These are phyloP conservation scores for Brachyrhaphis roseni DNA, from an alignment of 2,797 vertebrate species.

Conservation along the genomic window DNA sequence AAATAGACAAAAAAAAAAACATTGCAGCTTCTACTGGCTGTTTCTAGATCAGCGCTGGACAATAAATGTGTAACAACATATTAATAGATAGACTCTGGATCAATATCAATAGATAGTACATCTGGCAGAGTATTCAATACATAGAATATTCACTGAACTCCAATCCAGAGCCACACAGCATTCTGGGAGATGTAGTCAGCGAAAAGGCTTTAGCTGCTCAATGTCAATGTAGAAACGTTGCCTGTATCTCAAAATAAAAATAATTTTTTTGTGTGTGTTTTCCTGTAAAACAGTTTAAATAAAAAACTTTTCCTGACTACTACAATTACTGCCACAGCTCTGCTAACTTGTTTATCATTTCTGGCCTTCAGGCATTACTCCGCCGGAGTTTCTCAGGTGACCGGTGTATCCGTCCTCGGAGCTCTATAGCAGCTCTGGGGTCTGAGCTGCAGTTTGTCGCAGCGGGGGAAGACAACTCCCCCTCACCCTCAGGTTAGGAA, in stretches of 20 bases:
- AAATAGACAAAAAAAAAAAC: no score
- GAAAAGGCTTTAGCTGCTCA: no score
- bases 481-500: conserved; percentile 80
- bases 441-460: conserved; percentile 78
- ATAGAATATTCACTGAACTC: no score
- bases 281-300: neutral
- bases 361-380: conserved; percentile 77
- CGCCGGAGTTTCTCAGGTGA: conserved; percentile 89
- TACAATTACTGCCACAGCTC: neutral
- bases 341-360: conserved; percentile 18
- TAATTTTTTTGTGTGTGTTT: neutral
- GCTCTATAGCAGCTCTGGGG: conserved; percentile 82
- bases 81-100: no score
- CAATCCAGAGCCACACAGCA: no score
- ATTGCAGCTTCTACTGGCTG: no score
- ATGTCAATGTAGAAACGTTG: neutral
- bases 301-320: neutral
- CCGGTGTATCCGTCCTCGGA: conserved; percentile 82
- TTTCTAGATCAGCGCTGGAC: no score
- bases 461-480: conserved; percentile 67
- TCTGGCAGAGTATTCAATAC: no score
- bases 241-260: neutral
- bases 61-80: no score
- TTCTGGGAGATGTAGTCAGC: no score
- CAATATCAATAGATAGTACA: no score